Conservation (phyloP, 2,888 invertebrate species). For the Stenichneumon culpator region DNA sequence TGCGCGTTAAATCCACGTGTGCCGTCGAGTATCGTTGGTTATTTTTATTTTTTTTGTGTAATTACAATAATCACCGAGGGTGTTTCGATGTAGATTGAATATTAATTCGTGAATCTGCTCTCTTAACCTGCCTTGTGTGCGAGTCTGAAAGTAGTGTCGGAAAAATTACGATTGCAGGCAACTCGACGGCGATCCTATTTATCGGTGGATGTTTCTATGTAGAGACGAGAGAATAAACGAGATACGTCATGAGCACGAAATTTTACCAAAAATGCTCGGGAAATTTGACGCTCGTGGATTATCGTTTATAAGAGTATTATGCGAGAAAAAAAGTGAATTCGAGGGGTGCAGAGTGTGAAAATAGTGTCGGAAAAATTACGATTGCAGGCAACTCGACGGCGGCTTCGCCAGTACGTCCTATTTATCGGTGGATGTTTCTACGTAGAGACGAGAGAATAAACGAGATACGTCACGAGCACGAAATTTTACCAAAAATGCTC, state of each 20-base stretch:
- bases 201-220: not conserved
- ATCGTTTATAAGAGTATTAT: not conserved
- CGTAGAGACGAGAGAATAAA: not conserved
- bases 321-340: not conserved
- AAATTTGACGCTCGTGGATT: not conserved
- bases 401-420: too few relatives aligned
- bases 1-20: conserved; percentile 1
- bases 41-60: not conserved
- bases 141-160: not conserved
- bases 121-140: not conserved
- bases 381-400: not conserved
- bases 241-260: not conserved
- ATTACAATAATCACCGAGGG: not conserved
- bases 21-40: not conserved
- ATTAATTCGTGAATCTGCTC: not conserved
- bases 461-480: not conserved
- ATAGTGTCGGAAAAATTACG: not conserved
- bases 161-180: not conserved
- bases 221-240: not conserved
- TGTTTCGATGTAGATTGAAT: not conserved
- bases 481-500: not conserved
- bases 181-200: not conserved
- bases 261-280: not conserved
- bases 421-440: not conserved
- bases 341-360: too few relatives aligned